Conservation (phyloP, 2,797 vertebrate genomes). For the Eulemur rubriventer region DNA sequence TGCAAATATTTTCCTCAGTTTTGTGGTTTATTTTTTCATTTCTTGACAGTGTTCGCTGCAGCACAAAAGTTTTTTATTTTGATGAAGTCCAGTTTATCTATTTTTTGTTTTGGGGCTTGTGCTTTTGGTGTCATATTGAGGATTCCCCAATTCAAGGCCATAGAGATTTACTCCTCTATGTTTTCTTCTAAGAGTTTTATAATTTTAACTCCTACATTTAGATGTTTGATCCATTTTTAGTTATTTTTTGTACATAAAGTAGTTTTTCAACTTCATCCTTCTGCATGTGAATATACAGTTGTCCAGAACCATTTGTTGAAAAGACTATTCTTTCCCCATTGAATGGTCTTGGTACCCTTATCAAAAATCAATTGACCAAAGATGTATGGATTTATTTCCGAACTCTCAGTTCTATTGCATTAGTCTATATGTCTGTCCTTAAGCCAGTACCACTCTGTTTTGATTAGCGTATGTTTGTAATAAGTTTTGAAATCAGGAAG, state of each 20-base stretch:
- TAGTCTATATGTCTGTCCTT: background rate
- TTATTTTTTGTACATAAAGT: background rate
- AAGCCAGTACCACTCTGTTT: background rate
- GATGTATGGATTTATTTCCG: background rate
- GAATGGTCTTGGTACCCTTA: background rate
- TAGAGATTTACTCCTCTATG: background rate
- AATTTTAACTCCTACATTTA: background rate
- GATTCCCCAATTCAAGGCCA: background rate
- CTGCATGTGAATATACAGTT: background rate
- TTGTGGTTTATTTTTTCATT: background rate
- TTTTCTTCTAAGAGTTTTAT: background rate
- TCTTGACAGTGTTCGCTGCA: background rate
- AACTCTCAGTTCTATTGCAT: background rate
- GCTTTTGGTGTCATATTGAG: background rate
- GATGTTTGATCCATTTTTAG: background rate
- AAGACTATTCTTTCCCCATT: background rate
- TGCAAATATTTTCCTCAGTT: background rate
- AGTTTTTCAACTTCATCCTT: background rate
- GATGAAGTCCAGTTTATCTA: background rate
- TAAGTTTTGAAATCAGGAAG: background rate
- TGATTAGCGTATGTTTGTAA: background rate
- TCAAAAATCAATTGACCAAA: background rate
- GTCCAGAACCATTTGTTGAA: background rate
- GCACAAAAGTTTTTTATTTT: background rate
- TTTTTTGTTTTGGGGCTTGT: background rate